Evolutionary conservation across 2,888 invertebrate genomes (phyloP).

Genomic region (Synergus umbraculus): DNA sequence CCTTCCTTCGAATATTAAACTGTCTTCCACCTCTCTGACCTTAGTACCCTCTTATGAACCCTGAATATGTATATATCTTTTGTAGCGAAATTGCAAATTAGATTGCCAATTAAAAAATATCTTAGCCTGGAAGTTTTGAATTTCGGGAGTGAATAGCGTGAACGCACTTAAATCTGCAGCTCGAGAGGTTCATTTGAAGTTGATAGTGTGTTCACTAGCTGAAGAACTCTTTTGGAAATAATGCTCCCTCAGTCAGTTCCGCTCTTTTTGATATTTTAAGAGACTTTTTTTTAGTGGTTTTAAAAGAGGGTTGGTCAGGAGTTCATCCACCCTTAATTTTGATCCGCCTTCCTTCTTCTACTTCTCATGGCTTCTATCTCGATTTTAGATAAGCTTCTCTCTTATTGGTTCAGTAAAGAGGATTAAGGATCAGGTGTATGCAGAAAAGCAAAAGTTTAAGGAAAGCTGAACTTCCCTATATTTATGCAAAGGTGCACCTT

Average conservation of each 20-base stretch:
- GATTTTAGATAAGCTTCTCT: neutral
- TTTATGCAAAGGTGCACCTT: slow-evolving; percentile 14
- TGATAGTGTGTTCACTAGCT: neutral
- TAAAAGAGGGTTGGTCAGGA: neutral
- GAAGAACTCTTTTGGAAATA: neutral
- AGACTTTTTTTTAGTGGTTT: neutral
- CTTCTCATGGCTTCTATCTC: neutral
- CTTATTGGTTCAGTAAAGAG: neutral
- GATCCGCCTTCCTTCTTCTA: neutral
- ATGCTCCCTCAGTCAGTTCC: neutral
- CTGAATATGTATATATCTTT: neutral
- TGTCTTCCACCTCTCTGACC: neutral
- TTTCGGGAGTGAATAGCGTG: neutral
- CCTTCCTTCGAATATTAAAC: neutral
- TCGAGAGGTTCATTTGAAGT: slow-evolving; percentile 5
- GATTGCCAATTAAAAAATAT: slow-evolving; percentile 29
- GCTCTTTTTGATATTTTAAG: neutral
- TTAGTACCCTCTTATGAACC: neutral
- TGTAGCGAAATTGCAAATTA: neutral
- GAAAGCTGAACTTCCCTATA: neutral
- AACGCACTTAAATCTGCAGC: slow-evolving; percentile 1
- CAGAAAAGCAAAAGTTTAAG: neutral
- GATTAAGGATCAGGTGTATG: slow-evolving; percentile 13
- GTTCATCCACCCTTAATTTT: neutral
- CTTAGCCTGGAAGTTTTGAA: neutral